A percentile compares a stretch with the other conserved stretches of the same genome.
Evolutionary conservation across 1,140 invertebrate genomes (phyloP).

Genomic region (Hylaeus anthracinus): DNA sequence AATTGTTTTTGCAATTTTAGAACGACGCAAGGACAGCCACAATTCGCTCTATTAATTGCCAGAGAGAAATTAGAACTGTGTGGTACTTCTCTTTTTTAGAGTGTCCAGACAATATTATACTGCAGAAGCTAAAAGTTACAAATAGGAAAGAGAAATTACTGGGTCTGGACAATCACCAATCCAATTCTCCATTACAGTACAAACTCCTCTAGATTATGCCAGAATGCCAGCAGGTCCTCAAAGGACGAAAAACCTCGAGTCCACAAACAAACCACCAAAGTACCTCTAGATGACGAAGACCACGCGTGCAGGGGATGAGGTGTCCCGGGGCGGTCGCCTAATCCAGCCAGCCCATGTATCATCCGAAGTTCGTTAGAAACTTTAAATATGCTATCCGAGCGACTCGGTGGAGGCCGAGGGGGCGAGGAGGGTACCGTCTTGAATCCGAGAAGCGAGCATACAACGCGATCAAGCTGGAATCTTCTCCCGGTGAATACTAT

Average conservation of each 20-base stretch:
- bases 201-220: too few relatives aligned
- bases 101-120: too few relatives aligned
- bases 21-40: background rate
- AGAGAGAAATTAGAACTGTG: too few relatives aligned
- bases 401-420: background rate
- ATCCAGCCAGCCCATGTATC: slow-evolving; percentile 66
- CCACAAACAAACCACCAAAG: slow-evolving; percentile 25
- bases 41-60: background rate
- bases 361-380: slow-evolving; percentile 70
- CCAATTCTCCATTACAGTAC: too few relatives aligned
- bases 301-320: slow-evolving; percentile 10
- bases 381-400: slow-evolving; percentile 61
- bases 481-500: slow-evolving; percentile 77
- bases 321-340: slow-evolving; percentile 43
- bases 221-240: too few relatives aligned
- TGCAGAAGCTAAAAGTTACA: background rate
- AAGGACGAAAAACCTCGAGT: too few relatives aligned
- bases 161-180: too few relatives aligned
- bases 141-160: too few relatives aligned
- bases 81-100: background rate
- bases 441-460: slow-evolving; percentile 49
- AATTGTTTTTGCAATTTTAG: background rate
- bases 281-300: slow-evolving; percentile 37
- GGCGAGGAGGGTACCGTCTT: slow-evolving; percentile 38
- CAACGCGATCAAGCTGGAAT: slow-evolving; percentile 73